A percentile compares a stretch with the other conserved stretches of the same genome.
Evolutionary conservation across 2,888 invertebrate species (phyloP).

Genomic region (Fragum sueziense): DNA sequence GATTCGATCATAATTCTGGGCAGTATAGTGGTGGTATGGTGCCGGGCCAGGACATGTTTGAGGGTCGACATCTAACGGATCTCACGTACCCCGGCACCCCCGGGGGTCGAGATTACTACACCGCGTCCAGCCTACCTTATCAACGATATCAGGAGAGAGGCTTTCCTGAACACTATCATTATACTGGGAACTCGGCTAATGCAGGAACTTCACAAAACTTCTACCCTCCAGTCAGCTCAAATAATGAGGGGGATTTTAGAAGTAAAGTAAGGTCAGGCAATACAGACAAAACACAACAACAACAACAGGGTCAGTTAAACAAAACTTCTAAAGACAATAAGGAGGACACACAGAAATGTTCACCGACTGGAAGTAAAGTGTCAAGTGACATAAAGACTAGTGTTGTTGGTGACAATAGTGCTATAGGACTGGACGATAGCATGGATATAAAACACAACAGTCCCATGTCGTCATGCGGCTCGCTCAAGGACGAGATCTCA

Average conservation of each 20-base stretch:
- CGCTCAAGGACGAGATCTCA: conserved; percentile 61
- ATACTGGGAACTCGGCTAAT: conserved; percentile 47
- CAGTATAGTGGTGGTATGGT: conserved; percentile 51
- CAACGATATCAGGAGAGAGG: conserved; percentile 52
- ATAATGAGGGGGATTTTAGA: conserved; percentile 32
- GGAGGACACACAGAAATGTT: conserved; percentile 37
- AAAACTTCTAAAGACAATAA: conserved; percentile 40
- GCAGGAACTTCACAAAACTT: conserved; percentile 41
- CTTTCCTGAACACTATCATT: conserved; percentile 67
- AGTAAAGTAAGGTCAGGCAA: conserved; percentile 26
- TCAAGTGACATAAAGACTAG: conserved; percentile 39
- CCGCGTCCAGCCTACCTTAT: conserved; percentile 61
- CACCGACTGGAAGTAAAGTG: conserved; percentile 25
- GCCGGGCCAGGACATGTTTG: conserved; percentile 67
- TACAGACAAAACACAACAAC: conserved; percentile 24
- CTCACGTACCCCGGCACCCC: conserved; percentile 71
- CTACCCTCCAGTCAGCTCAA: conserved; percentile 26
- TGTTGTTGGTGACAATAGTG: conserved; percentile 27
- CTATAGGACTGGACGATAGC: conserved; percentile 42
- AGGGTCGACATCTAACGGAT: conserved; percentile 75
- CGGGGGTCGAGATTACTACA: conserved; percentile 65
- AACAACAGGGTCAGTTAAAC: conserved; percentile 13
- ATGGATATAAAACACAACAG: conserved; percentile 62
- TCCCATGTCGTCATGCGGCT: conserved; percentile 62
- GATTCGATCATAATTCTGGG: conserved; percentile 73